Base-by-base conservation (phyloP, 1,140 invertebrate species). In the Mactra quadrangularis region DNA sequence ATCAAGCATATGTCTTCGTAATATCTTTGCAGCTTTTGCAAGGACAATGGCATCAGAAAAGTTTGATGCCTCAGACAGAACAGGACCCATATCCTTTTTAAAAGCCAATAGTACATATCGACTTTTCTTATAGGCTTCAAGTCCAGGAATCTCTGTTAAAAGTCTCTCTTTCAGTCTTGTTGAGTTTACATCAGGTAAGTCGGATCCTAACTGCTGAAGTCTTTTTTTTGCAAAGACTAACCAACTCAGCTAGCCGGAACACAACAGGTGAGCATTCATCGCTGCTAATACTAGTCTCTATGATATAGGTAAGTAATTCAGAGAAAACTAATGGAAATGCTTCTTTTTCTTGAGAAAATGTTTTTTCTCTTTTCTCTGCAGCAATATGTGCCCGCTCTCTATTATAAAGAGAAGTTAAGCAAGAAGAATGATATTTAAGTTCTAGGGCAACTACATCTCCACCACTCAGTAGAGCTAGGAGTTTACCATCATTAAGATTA, bases 371-470 rank as follows among this genome's bases (percentile, higher is more conserved):
- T 19, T 72, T 19, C 41, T 52, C 9, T 62, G 29, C 27, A n/a
- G 19, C 29, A 17, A 1, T 53, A 13, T 29, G 19, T 19, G 25
- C 53, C 13, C 55, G 50, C n/a, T 74, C 52, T 29, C 33, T 78
- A 22, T 71, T 82, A 19, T 71, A 85, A 7, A 87, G 35, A 1
- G 72, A 27, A 15, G 70, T 57, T 31, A 81, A 31, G 47, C 74
- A 85, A n/a, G 19, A 17, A 3, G 17, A 2, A 29, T 85, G 78
- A 64, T 84, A 86, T 33, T 82, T 85, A 11, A 68, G 22, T 45
- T 86, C 82, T 62, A 76, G 76, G 62, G 84, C 83, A n/a, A 83
- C 60, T 29, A 83, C 55, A 78, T 81, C 83, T 29, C 83, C 55
- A 25, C 17, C 47, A 83, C 85, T 83, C 47, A 84, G 53, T 22